Conservation (phyloP, 2,888 invertebrate genomes). For the Papilio elwesi region DNA sequence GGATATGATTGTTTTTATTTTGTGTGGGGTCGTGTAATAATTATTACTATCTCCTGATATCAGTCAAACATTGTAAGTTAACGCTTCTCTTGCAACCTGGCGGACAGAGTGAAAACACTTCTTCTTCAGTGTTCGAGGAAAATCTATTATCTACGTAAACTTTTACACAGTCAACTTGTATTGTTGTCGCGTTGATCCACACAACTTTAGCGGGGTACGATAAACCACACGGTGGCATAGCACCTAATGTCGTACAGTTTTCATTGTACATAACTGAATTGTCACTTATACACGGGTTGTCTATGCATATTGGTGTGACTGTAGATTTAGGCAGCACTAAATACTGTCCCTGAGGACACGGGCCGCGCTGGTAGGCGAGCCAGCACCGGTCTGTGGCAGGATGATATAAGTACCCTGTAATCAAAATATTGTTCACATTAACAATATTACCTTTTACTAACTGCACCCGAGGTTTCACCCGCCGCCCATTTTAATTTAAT, state of each 20-base stretch:
- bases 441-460: not conserved
- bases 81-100: constrained; percentile 67
- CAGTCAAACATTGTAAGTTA: constrained; percentile 58
- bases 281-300: constrained; percentile 85
- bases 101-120: constrained; percentile 50
- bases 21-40: not conserved
- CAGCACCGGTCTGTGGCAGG: constrained; percentile 85
- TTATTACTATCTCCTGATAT: constrained; percentile 37
- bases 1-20: too few relatives aligned
- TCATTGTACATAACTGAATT: constrained; percentile 74
- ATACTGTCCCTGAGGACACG: constrained; percentile 83
- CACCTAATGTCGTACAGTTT: constrained; percentile 72
- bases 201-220: constrained; percentile 70
- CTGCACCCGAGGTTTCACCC: too few relatives aligned
- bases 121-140: constrained; percentile 44
- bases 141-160: constrained; percentile 61
- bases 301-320: constrained; percentile 84
- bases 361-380: constrained; percentile 86
- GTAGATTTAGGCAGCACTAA: constrained; percentile 79
- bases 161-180: constrained; percentile 84
- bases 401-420: constrained; percentile 85
- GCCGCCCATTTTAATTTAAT: too few relatives aligned
- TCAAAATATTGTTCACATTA: constrained; percentile 25
- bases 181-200: constrained; percentile 85
- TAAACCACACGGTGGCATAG: constrained; percentile 69